phyloP scores from a whole-genome alignment of 2,797 vertebrate species.

The Hydrolagus colliei region DNA sequence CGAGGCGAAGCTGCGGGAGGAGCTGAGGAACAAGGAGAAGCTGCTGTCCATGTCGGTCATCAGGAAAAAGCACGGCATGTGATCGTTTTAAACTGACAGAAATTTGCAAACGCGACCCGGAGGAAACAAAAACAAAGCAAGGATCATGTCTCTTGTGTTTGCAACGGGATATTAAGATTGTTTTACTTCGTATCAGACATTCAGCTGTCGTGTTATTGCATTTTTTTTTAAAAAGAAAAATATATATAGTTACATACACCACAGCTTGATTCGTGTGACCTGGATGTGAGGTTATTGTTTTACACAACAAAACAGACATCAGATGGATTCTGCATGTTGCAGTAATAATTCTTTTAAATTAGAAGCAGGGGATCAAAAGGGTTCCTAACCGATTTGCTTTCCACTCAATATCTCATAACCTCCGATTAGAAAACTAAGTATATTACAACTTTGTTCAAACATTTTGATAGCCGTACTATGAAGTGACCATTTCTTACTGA shows the following conservation, averaged over 20 bases:
- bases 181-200: not conserved
- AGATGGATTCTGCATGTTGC: constrained; percentile 17
- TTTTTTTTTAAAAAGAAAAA: not conserved
- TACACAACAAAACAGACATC: not conserved
- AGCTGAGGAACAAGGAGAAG: constrained; percentile 83
- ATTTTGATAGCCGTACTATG: not conserved
- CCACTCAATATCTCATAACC: not conserved
- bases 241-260: not conserved
- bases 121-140: not conserved
- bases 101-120: not conserved
- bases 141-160: not conserved
- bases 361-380: constrained; percentile 9
- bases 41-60: constrained; percentile 57
- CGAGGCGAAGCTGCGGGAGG: constrained; percentile 84
- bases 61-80: constrained; percentile 71
- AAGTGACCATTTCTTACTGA: not conserved
- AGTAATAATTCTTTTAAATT: not conserved
- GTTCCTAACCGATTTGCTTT: not conserved
- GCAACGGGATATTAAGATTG: not conserved
- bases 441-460: not conserved
- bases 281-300: not conserved
- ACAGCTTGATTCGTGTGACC: constrained; percentile 3
- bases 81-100: constrained; percentile 37
- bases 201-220: not conserved
- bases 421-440: constrained; percentile 14